These are phyloP conservation scores for Discoglossus pictus DNA, from an alignment of 2,797 vertebrate genomes.

Conservation along the genomic window DNA sequence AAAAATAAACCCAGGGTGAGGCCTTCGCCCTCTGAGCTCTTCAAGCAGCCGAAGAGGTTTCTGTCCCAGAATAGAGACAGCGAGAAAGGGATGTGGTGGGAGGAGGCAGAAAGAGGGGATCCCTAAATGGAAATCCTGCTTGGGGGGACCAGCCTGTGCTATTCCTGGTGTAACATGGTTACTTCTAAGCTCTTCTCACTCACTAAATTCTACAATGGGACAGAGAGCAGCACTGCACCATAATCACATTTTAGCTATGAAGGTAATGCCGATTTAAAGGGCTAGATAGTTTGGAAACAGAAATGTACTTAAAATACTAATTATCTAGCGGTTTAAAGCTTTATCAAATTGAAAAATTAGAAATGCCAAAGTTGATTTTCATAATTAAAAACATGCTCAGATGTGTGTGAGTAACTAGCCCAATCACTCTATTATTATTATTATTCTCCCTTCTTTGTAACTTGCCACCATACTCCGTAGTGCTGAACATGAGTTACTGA, in stretches of 20 bases:
- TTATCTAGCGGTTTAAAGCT: no score
- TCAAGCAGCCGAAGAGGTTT: conserved; percentile 17
- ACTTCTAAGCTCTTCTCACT: not conserved
- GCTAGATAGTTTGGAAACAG: no score
- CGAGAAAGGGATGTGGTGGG: conserved; percentile 43
- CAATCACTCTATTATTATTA: no score
- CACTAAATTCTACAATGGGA: not conserved
- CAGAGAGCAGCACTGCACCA: not conserved
- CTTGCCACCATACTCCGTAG: no score
- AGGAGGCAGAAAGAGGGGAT: conserved; percentile 40
- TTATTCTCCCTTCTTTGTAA: no score
- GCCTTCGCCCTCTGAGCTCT: conserved; percentile 19
- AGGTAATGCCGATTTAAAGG: no score
- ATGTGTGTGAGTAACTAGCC: no score
- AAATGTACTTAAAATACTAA: no score
- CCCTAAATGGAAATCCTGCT: conserved; percentile 64
- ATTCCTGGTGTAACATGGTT: conserved; percentile 58
- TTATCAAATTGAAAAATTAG: no score
- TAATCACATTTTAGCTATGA: conserved; percentile 16
- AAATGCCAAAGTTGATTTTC: no score
- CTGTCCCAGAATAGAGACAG: conserved; percentile 59
- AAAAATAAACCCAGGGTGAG: conserved; percentile 36
- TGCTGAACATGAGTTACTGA: no score
- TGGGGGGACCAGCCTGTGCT: conserved; percentile 38
- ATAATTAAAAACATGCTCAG: no score